Evolutionary conservation across 2,797 vertebrate genomes (phyloP).

Genomic region (Arrhamphus sclerolepis): DNA sequence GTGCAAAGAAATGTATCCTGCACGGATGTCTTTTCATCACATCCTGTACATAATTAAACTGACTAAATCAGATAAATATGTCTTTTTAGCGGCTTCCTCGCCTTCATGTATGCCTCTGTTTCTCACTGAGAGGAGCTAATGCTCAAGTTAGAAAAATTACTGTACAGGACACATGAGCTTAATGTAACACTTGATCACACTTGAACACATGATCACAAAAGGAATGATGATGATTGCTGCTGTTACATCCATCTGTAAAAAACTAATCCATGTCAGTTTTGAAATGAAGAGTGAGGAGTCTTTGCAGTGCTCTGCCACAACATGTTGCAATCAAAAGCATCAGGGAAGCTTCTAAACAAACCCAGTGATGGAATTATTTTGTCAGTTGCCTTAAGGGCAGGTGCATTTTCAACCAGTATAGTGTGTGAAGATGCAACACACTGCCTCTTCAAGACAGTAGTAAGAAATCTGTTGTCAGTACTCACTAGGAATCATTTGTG

Average conservation of each 20-base stretch:
- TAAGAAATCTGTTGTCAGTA: conserved; percentile 49
- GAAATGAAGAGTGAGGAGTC: neutral
- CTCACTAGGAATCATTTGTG: conserved; percentile 42
- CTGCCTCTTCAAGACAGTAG: conserved; percentile 31
- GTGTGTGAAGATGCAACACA: neutral
- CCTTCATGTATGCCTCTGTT: too few species aligned
- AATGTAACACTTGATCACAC: too few species aligned
- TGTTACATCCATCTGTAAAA: neutral
- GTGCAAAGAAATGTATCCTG: too few species aligned
- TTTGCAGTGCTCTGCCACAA: neutral
- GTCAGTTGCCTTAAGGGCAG: neutral
- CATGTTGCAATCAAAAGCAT: neutral
- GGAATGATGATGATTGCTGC: neutral
- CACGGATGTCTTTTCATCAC: too few species aligned
- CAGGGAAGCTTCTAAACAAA: neutral
- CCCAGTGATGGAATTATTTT: neutral
- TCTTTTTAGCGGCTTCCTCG: too few species aligned
- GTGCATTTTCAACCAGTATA: neutral
- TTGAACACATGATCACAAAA: neutral
- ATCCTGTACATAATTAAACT: too few species aligned
- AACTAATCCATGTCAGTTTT: neutral
- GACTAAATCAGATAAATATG: too few species aligned
- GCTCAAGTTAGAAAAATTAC: too few species aligned
- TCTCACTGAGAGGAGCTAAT: too few species aligned
- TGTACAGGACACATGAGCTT: too few species aligned